Base-by-base conservation (phyloP, 2,797 vertebrate species). In the Pangasius sanitwongsei region DNA sequence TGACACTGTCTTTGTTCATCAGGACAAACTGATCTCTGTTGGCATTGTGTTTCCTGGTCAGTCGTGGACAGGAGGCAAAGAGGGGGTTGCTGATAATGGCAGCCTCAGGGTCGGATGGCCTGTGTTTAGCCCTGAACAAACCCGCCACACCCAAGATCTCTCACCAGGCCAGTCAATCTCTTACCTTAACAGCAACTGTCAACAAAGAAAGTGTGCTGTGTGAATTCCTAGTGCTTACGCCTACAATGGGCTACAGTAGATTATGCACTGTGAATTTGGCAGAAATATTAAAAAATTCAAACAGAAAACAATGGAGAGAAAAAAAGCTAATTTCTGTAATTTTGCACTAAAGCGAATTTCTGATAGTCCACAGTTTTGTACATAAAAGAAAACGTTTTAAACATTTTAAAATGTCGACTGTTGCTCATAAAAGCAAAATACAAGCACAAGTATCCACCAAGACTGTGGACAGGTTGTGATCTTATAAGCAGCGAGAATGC, bases 81-180 rank as follows among this genome's bases (percentile, higher is more conserved):
- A 67, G 44, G 85, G 88, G 74, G 86, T 85, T 77, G 50, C 77
- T 81, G 88, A 87, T 89, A 90, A 83, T 87, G 69, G 70, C 85
- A 70, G 44, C 83, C 82, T 86, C 2, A 59, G 75, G 86, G 63
- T 67, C 44, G 12, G 20, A 67, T 53, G 72, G 84, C 84, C 67
- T 23, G 31, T 82, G 75, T 82, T 88, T 90, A 89, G 74, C 88
- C 70, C 74, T 87, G 81, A 86, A 75, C 67, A 89, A 88, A 88
- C 57, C 50, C 37, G 86, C 91, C 91, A 92, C 91, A 91, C 90
- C 91, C 90, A 23, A 83, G 87, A 90, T 88, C 48, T 87, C 87
- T 16, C 1, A 0, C n/a, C 59, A 37, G 61, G 55, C 18, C 61
- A 87, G 77, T 59, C 44, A 72, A 55, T 74, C 81, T 57, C 59